Percentiles rank a stretch among this genome's conserved stretches.
Conservation (phyloP, 2,113 vertebrate genomes). For the Campylorhamphus procurvoides region DNA sequence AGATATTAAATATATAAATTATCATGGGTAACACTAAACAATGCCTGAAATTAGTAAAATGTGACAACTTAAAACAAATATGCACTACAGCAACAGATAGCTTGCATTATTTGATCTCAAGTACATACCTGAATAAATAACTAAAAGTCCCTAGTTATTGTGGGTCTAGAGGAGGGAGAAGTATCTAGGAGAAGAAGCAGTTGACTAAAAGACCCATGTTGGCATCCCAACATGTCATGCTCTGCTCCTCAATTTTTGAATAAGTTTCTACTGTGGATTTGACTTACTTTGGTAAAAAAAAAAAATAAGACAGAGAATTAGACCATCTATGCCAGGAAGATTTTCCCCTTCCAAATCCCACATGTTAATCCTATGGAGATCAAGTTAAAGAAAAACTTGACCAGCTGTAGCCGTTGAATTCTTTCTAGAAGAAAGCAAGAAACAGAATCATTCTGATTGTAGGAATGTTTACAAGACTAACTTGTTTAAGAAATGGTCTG, state of each 20-base stretch:
- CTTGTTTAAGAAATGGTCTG: neutral
- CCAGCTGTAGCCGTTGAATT: neutral
- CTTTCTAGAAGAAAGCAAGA: neutral
- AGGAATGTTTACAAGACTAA: neutral
- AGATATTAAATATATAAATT: neutral
- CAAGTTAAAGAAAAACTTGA: neutral
- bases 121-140: neutral
- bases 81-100: neutral
- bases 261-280: neutral
- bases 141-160: neutral
- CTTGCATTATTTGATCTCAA: neutral
- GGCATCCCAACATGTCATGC: neutral
- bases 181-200: neutral
- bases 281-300: neutral
- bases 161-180: accelerated
- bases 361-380: neutral
- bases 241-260: neutral
- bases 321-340: neutral
- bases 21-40: neutral
- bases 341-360: neutral
- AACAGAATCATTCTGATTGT: neutral
- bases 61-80: neutral
- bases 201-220: neutral
- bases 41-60: neutral
- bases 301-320: neutral